Base-by-base conservation (phyloP, 1,140 invertebrate species). In the Drosophila quadrilineata region DNA sequence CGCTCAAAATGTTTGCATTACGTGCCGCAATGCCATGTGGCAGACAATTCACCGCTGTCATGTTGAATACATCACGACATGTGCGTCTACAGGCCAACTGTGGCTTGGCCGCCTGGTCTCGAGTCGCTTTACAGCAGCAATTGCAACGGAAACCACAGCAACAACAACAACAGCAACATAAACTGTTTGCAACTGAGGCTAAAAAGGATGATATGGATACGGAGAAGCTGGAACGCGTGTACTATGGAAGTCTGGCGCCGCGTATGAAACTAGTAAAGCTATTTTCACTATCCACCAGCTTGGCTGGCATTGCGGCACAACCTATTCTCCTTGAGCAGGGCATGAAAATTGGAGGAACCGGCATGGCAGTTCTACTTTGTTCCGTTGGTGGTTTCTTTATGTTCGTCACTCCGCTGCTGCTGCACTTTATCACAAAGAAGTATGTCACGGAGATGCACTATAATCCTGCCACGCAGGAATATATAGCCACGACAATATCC, bases 381-480 rank as follows among this genome's bases (percentile, higher is more conserved):
- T 91, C 92, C 0, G 90, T 94, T 33, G 91, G 96, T 1, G 94
- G 94, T 16, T 93, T 97, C 69, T 95, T 97, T 82, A 94, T 96
- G 3, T 93, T 97, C 73, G 90, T 93, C 0, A 97, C 96, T 3
- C 97, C 97, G 1, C 35, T 97, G 12, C 80, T 98, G 17, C 90
- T 98, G 57, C 95, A 98, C 91, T 90, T 93, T 3, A 90, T 98
- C 9, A 94, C 95, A 2, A 97, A 94, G 76, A 96, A 95, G 90
- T 98, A 98, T 92, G 94, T 98, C 0, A 94, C 93, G 0, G 90
- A 93, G 59, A 90, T 98, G 2, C 91, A 94, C 57, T 97, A 96
- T 75, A 91, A 96, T 88, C 82, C 91, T 8, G 67, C 87, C 16
- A 92, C 90, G 22, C 91, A 93, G 21, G 92, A 91, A 41, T 96